Conservation (phyloP, 2,888 invertebrate genomes). For the Hypomecis punctinalis region DNA sequence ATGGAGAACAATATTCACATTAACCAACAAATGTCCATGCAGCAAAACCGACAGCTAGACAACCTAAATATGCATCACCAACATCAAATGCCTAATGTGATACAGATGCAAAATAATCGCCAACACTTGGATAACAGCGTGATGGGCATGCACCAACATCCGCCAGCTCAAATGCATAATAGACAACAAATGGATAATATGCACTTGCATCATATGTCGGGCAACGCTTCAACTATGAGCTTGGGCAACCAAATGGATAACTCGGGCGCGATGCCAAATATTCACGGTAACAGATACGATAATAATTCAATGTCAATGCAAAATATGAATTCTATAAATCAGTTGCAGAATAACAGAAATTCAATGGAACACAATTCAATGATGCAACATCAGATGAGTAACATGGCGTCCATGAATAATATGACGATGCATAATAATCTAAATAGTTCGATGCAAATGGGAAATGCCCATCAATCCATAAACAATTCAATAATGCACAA, state of each 20-base stretch:
- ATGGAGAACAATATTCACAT: slow-evolving; percentile 76
- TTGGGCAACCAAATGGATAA: slow-evolving; percentile 73
- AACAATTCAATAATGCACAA: slow-evolving; percentile 77
- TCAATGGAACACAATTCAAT: slow-evolving; percentile 75
- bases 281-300: slow-evolving; percentile 75
- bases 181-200: slow-evolving; percentile 75
- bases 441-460: slow-evolving; percentile 73
- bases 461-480: slow-evolving; percentile 71
- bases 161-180: slow-evolving; percentile 77
- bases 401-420: slow-evolving; percentile 67
- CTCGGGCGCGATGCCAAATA: slow-evolving; percentile 64
- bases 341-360: slow-evolving; percentile 74
- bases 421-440: slow-evolving; percentile 76
- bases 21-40: slow-evolving; percentile 75
- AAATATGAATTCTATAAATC: slow-evolving; percentile 74
- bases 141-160: slow-evolving; percentile 77
- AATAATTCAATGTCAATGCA: slow-evolving; percentile 72
- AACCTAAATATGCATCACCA: slow-evolving; percentile 74
- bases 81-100: slow-evolving; percentile 77
- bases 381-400: slow-evolving; percentile 79
- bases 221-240: slow-evolving; percentile 66
- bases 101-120: slow-evolving; percentile 78
- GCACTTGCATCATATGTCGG: slow-evolving; percentile 79
- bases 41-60: slow-evolving; percentile 76
- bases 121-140: slow-evolving; percentile 72